phyloP scores from a whole-genome alignment of 2,797 vertebrate species.

The Danio jaintianensis region DNA sequence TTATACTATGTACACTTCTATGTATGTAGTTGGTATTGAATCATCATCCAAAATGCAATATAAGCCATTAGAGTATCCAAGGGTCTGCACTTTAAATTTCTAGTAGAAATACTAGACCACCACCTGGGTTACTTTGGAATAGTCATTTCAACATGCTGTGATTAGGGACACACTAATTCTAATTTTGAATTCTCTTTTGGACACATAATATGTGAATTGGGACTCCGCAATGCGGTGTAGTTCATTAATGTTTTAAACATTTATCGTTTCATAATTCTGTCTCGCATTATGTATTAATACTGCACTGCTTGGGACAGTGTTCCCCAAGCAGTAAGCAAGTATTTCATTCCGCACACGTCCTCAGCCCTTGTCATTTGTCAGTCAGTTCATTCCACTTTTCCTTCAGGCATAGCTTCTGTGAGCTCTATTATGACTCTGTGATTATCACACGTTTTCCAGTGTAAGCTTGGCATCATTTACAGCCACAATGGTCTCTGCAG shows the following conservation, averaged over 20 bases:
- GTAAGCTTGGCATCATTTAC: constrained; percentile 16
- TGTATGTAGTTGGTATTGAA: too few species aligned
- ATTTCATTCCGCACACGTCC: neutral
- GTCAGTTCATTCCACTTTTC: neutral
- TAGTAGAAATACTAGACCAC: too few species aligned
- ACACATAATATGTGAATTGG: too few species aligned
- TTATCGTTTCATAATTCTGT: neutral
- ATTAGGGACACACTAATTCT: too few species aligned
- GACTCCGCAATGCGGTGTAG: neutral
- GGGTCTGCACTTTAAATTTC: too few species aligned
- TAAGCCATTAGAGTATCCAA: too few species aligned
- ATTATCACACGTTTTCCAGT: neutral
- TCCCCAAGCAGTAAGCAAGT: neutral
- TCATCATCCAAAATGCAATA: too few species aligned
- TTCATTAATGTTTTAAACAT: neutral
- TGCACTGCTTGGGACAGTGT: neutral
- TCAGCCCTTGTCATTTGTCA: neutral
- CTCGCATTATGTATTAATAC: neutral
- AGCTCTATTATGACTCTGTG: neutral
- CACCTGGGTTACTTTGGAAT: too few species aligned
- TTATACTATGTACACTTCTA: too few species aligned
- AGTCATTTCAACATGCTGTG: too few species aligned
- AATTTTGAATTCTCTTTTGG: too few species aligned
- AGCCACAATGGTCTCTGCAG: neutral
- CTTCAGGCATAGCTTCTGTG: neutral